Evolutionary conservation across 2,113 vertebrate genomes (phyloP), one percentile per base, ranked within the genome.

Genomic region (Burhinus oedicnemus): DNA sequence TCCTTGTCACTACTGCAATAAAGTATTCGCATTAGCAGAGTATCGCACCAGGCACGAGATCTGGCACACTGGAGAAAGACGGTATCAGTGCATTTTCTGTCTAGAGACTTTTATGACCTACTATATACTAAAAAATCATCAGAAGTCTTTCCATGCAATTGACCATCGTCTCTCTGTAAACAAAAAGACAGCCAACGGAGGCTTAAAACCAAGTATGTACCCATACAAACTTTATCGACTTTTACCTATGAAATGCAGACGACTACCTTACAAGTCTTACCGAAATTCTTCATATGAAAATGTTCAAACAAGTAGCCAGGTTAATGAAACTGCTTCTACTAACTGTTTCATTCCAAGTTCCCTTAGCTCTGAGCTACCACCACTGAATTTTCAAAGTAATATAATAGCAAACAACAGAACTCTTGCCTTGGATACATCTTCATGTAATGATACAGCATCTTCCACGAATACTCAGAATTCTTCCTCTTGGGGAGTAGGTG

Each of bases 91-190:
- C 95, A 99, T 99, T 91, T 99, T 99, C 97, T 99, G 99, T 89
- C 98, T 99, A 38, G 99, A 99, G 97, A 99, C 99, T 21, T 99
- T 99, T 95, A 99, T 99, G 99, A 99, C 99, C 51, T 99, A 99
- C 82, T 99, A 99, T 76, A 99, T 99, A 89, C 98, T 99, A 54
- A 99, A 99, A 97, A 99, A 99, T 95, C 99, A 99, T 87, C 99
- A 99, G 97, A 99, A 99, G 95, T 99, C 99, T 90, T 99, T 99
- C 97, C 99, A 99, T 66, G 99, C 99, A 77, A 99, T 99, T 81
- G 99, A 99, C 92, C 99, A 99, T n/a, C 98, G 98, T 64, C 97
- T 99, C 38, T 98, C 99, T 36, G 98, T 99, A 64, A 99, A 98
- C 80, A 99, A 99, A 72, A 99, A 99, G 96, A 98, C 99, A 2